Evolutionary conservation across 1,140 invertebrate genomes (phyloP).

Genomic region (Hyles euphorbiae): DNA sequence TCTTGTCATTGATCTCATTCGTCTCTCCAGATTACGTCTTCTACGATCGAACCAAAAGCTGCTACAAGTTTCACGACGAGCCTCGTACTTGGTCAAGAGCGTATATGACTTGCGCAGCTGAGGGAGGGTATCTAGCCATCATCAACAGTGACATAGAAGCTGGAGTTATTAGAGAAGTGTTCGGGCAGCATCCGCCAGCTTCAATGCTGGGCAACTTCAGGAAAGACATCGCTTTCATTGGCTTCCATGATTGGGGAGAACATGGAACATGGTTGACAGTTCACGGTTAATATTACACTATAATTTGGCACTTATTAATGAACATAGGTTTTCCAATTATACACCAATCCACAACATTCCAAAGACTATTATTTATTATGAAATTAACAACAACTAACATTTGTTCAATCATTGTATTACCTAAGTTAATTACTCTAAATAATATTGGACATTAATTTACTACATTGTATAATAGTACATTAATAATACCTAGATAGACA

Average conservation of each 20-base stretch:
- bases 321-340: too few relatives aligned
- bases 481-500: too few relatives aligned
- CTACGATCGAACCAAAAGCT: slow-evolving; percentile 29
- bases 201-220: slow-evolving; percentile 23
- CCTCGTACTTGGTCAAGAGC: slow-evolving; percentile 39
- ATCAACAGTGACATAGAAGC: slow-evolving; percentile 48
- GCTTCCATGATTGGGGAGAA: slow-evolving; percentile 33
- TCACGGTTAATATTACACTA: slow-evolving; percentile 21
- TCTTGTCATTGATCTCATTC: background rate
- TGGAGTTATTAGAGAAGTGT: slow-evolving; percentile 30
- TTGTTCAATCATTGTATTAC: too few relatives aligned
- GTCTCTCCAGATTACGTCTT: slow-evolving; percentile 33
- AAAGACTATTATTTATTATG: too few relatives aligned
- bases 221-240: slow-evolving; percentile 33
- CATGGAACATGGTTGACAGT: slow-evolving; percentile 34
- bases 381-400: too few relatives aligned
- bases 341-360: too few relatives aligned
- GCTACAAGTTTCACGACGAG: slow-evolving; percentile 50
- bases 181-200: slow-evolving; percentile 24
- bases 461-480: too few relatives aligned
- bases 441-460: too few relatives aligned
- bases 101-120: slow-evolving; percentile 38
- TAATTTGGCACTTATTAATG: too few relatives aligned
- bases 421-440: too few relatives aligned
- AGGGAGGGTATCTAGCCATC: slow-evolving; percentile 49